Evolutionary conservation across 2,888 invertebrate genomes (phyloP).

Genomic region (Amorpha juglandis): DNA sequence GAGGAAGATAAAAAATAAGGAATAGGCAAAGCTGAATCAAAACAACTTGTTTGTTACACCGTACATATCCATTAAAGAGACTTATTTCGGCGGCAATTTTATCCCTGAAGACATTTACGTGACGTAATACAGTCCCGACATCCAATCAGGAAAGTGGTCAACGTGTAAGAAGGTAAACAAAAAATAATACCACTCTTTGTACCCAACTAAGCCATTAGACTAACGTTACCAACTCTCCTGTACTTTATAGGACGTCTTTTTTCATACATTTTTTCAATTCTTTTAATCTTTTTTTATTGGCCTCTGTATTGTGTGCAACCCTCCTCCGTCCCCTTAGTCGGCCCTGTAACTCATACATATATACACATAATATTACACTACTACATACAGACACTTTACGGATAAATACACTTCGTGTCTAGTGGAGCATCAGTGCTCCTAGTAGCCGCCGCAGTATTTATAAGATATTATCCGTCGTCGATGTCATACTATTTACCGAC

Average conservation of each 20-base stretch:
- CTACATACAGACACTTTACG: too few species aligned
- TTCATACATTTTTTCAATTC: too few species aligned
- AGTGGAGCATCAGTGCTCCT: too few species aligned
- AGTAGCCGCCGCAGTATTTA: too few species aligned
- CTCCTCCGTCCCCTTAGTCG: too few species aligned
- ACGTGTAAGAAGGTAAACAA: slow-evolving; percentile 12
- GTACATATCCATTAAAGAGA: slow-evolving; percentile 24
- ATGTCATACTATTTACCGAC: too few species aligned
- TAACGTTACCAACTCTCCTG: neutral
- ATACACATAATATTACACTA: too few species aligned
- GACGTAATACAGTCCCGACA: neutral
- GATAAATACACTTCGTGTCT: too few species aligned
- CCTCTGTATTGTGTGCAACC: too few species aligned
- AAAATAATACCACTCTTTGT: slow-evolving; percentile 4
- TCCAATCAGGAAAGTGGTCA: slow-evolving; percentile 25
- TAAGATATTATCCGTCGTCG: too few species aligned
- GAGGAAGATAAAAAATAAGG: slow-evolving; percentile 24
- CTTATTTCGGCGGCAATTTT: slow-evolving; percentile 20
- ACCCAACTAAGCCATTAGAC: neutral
- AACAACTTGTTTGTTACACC: slow-evolving; percentile 40
- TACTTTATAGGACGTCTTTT: neutral
- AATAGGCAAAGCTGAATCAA: slow-evolving; percentile 32
- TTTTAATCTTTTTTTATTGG: too few species aligned
- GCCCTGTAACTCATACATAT: too few species aligned
- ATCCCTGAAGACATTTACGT: slow-evolving; percentile 24